Base-by-base conservation (phyloP, 2,797 vertebrate genomes). In the Pipistrellus nathusii region DNA sequence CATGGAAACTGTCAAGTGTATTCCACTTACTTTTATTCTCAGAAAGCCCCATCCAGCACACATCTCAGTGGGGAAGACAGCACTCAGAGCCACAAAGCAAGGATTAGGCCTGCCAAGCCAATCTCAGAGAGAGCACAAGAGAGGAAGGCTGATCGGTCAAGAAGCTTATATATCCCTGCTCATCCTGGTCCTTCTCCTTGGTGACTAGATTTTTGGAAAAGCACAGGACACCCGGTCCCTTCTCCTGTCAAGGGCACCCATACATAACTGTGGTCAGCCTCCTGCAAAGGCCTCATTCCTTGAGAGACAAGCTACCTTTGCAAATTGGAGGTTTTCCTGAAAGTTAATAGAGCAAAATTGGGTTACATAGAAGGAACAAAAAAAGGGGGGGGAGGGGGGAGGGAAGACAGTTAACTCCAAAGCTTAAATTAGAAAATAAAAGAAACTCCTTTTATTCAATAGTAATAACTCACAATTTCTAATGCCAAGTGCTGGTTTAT, bases 401-500 rank as follows among this genome's bases (percentile, higher is more conserved):
- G 32, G 8, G 3, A 1, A 51, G 82, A 75, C 88, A 27, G 55
- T 94, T 92, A 80, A 38, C 80, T 41, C 9, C 85, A 89, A 94
- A 90, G 51, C 57, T 71, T 92, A 88, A 90, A 55, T 94, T 95
- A 80, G 83, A 95, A 93, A 83, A 35, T 46, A 59, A 89, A 81
- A 78, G 48, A 69, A 87, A 62, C 72, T 93, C n/a, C 35, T 84
- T 94, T 89, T 78, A 95, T 72, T 89, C 30, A 68, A 1, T 93
- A 92, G 90, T 72, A 81, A 88, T 44, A 81, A 35, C 41, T 72
- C 86, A 81, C 32, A 51, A 82, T 94, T 92, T 78, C 85, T 90
- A 55, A 72, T 68, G 46, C n/a, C 71, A 80, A 21, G 23, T 6
- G 17, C 30, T 76, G 35, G 17, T 86, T 94, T 57, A 85, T 82